phyloP scores from a whole-genome alignment of 2,888 invertebrate genomes.

The Macropis europaea region DNA sequence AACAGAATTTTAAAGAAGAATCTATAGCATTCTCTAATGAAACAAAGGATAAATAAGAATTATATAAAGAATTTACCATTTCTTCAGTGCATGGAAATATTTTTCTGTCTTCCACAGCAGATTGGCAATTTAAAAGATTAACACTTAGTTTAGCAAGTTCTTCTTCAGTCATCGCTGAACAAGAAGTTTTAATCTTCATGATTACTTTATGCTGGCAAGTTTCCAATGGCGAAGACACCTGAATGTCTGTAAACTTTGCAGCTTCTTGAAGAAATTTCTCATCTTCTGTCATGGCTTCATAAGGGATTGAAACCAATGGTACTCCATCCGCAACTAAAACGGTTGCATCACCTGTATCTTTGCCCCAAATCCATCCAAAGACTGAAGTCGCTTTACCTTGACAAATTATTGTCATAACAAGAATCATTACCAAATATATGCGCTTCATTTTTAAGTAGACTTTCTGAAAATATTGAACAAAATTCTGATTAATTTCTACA shows the following conservation, averaged over 20 bases:
- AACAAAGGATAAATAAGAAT: no score
- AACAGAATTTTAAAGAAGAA: no score
- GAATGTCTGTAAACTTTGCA: constrained; percentile 82
- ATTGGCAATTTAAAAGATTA: constrained; percentile 86
- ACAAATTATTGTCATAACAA: neutral
- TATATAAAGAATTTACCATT: constrained; percentile 80
- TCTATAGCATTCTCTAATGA: no score
- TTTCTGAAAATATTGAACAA: neutral
- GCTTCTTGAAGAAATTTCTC: constrained; percentile 85
- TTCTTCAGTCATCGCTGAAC: constrained; percentile 84
- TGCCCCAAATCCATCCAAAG: constrained; percentile 75
- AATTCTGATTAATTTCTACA: neutral
- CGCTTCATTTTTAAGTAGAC: neutral
- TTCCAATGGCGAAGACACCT: constrained; percentile 82
- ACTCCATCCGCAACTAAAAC: constrained; percentile 68
- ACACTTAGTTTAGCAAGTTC: constrained; percentile 85
- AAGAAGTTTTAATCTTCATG: constrained; percentile 82
- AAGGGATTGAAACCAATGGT: constrained; percentile 74
- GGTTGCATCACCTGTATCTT: constrained; percentile 52
- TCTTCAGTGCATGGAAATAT: constrained; percentile 83
- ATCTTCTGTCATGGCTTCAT: constrained; percentile 79
- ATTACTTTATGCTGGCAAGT: constrained; percentile 85
- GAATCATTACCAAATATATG: neutral
- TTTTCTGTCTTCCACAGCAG: constrained; percentile 83
- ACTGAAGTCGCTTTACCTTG: constrained; percentile 61